Evolutionary conservation across 2,888 invertebrate genomes (phyloP), one percentile per base, ranked within the genome.

Genomic region (Synergus umbraculus): DNA sequence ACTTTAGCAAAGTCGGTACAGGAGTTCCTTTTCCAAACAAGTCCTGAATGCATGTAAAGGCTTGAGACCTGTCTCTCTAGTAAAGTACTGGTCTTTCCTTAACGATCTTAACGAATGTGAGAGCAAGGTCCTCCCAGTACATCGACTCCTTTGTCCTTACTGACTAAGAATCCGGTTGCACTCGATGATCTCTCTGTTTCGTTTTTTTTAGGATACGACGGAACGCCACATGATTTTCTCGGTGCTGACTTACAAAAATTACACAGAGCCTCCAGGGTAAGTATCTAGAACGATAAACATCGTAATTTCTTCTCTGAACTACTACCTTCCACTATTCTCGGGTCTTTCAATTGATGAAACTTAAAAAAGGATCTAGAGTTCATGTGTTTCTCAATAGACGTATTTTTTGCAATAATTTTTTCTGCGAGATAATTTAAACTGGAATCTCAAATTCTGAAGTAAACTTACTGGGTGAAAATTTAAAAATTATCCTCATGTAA

Each of bases 231-330:
- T 86, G 90, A 92, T 82, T 89, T 90, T 82, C 87, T 91, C 83
- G 90, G 92, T 78, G 87, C 92, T 79, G 87, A 85, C 66, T 84
- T 80, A 73, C 85, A 81, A 78, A 84, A 85, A 66, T 93, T 93
- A 87, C 93, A 95, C 88, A 93, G 95, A 89, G 94, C 94, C 79
- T 93, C 94, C 83, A 94, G 96, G 93, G 96, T 96, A 91, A 94
- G 94, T 79, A 49, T 76, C 41, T 73, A 49, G 54, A 73, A 73
- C n/a, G 73, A 73, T 73, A 73, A 73, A 58, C 54, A 73, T 54
- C n/a, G 73, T 41, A 73, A 73, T 73, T 41, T 58, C 54, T 79
- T 22, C 76, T 79, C 49, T n/a, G 49, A 18, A 46, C 60, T 22
- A 64, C 65, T 77, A 64, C 22, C 63, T 79, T 79, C 79, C 44